A percentile compares a stretch with the other conserved stretches of the same genome.
Conservation (phyloP, 92 coral and sea anemone species). For the Heteractis magnifica region DNA sequence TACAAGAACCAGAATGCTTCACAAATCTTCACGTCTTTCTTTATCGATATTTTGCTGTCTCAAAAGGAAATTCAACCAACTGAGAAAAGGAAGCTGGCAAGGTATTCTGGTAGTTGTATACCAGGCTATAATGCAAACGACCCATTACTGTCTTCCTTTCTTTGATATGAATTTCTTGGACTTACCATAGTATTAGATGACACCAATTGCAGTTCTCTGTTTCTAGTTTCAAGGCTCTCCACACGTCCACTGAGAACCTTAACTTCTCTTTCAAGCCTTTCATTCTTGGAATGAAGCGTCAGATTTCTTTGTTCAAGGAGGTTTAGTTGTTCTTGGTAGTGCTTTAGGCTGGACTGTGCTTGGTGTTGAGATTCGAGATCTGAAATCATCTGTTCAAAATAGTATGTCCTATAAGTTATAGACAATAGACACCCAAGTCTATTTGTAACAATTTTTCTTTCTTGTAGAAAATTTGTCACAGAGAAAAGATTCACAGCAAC, state of each 20-base stretch:
- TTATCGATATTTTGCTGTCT: too few relatives aligned
- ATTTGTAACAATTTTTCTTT: too few relatives aligned
- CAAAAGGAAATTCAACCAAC: too few relatives aligned
- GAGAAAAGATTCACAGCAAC: neutral
- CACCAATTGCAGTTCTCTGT: constrained; percentile 25
- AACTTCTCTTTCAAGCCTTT: constrained; percentile 78
- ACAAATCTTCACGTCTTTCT: too few relatives aligned
- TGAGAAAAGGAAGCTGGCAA: too few relatives aligned
- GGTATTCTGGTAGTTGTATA: too few relatives aligned
- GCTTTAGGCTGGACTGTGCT: constrained; percentile 46
- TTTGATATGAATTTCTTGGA: neutral
- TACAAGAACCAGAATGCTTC: neutral
- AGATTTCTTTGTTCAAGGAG: constrained; percentile 72
- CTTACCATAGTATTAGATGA: constrained; percentile 19
- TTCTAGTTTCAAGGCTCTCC: constrained; percentile 59
- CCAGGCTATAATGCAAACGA: too few relatives aligned
- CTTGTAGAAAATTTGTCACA: too few relatives aligned
- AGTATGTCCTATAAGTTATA: neutral
- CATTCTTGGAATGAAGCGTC: constrained; percentile 75
- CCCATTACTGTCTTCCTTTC: too few relatives aligned
- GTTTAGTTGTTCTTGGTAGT: constrained; percentile 76
- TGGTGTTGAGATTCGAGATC: constrained; percentile 34
- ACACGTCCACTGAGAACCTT: constrained; percentile 67
- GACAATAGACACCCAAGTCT: neutral
- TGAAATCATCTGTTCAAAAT: constrained; percentile 15